Percentiles rank a stretch among this genome's conserved stretches.
Conservation (phyloP, 1,140 invertebrate genomes). For the Druon quercuslanigerum region DNA sequence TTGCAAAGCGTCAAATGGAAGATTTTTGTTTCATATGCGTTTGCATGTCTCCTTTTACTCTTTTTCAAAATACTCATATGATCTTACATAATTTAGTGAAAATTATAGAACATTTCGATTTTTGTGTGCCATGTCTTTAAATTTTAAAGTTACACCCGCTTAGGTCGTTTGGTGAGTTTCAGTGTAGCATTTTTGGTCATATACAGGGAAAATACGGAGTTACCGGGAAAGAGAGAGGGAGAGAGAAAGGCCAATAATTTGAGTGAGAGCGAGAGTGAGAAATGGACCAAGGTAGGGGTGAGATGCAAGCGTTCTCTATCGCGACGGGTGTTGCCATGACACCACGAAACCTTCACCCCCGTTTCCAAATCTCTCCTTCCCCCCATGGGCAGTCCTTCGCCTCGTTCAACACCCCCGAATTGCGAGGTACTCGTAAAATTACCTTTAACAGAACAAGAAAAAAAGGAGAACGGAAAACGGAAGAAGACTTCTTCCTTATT, state of each 20-base stretch:
- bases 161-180: background rate
- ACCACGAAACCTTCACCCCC: constrained; percentile 68
- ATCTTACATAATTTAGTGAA: too few relatives aligned
- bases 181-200: constrained; percentile 11
- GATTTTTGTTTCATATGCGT: too few relatives aligned
- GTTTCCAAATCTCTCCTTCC: constrained; percentile 61
- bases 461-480: background rate
- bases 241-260: background rate
- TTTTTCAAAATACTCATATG: too few relatives aligned
- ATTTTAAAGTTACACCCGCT: background rate
- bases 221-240: background rate
- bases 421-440: constrained; percentile 37
- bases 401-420: constrained; percentile 51
- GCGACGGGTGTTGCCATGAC: constrained; percentile 73
- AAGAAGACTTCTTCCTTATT: constrained; percentile 17
- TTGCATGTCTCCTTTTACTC: too few relatives aligned
- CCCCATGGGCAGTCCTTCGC: constrained; percentile 35
- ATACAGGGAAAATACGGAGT: background rate
- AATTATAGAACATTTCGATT: too few relatives aligned
- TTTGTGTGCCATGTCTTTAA: background rate
- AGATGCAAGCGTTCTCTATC: constrained; percentile 59
- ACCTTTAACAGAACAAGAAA: constrained; percentile 24
- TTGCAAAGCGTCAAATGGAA: too few relatives aligned
- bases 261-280: constrained; percentile 18
- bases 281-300: constrained; percentile 48